phyloP scores from a whole-genome alignment of 2,888 invertebrate species.

The Zygothrica quintamaculata region DNA sequence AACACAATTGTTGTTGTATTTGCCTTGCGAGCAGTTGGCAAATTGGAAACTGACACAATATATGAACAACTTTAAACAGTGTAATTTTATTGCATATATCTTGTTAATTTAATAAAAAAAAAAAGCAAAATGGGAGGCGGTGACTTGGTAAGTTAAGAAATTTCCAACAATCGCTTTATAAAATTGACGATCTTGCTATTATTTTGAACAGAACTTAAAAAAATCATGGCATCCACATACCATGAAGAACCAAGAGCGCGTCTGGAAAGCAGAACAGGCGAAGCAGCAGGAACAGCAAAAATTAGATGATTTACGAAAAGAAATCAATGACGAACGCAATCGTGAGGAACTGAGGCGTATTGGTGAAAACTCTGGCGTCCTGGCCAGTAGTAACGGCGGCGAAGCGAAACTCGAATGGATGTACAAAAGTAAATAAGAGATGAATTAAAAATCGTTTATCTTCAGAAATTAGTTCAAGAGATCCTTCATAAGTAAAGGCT shows the following conservation, averaged over 20 bases:
- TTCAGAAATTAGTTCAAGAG: no score
- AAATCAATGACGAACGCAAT: slow-evolving; percentile 88
- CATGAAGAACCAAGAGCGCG: slow-evolving; percentile 90
- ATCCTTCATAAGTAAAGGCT: no score
- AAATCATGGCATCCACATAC: slow-evolving; percentile 93
- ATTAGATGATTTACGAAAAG: slow-evolving; percentile 88
- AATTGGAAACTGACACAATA: slow-evolving; percentile 1
- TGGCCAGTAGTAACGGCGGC: slow-evolving; percentile 84
- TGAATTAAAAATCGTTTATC: neutral
- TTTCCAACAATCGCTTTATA: no score
- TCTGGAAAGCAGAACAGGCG: slow-evolving; percentile 91
- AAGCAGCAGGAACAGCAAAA: slow-evolving; percentile 89
- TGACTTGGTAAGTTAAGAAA: slow-evolving; percentile 73
- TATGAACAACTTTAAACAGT: slow-evolving; percentile 2
- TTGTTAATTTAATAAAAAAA: no score
- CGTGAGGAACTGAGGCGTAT: slow-evolving; percentile 88
- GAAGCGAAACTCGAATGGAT: slow-evolving; percentile 91
- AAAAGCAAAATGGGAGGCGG: slow-evolving; percentile 79
- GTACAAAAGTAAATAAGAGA: slow-evolving; percentile 88
- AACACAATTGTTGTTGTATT: no score
- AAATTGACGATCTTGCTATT: neutral
- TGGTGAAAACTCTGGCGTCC: slow-evolving; percentile 86
- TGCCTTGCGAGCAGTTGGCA: no score
- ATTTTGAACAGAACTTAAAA: slow-evolving; percentile 87
- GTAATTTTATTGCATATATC: no score